Percentiles rank a stretch among this genome's conserved stretches.
Evolutionary conservation across 2,797 vertebrate species (phyloP).

Genomic region (Sebastes dallii): DNA sequence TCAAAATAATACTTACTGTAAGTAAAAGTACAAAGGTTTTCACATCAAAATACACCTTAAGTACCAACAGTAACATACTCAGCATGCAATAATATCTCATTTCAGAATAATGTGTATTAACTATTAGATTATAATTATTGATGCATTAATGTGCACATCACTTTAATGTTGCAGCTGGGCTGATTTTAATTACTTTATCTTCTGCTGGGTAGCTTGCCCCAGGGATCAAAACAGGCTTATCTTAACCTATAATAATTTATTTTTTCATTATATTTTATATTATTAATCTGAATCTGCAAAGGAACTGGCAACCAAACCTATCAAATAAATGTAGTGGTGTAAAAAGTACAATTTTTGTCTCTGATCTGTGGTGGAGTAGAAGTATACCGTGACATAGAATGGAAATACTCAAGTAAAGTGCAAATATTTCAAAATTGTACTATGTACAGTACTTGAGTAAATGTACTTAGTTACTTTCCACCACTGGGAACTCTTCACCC

Average conservation of each 20-base stretch:
- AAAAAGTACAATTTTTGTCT: not conserved
- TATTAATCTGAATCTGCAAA: not conserved
- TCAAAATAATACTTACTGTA: not conserved
- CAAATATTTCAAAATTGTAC: not conserved
- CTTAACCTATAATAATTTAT: not conserved
- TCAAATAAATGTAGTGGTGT: not conserved
- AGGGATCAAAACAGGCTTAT: not conserved
- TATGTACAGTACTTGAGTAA: not conserved
- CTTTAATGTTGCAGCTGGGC: not conserved
- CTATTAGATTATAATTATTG: not conserved
- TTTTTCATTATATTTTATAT: not conserved
- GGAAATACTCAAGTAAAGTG: not conserved
- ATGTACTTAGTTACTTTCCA: not conserved
- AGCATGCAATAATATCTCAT: not conserved
- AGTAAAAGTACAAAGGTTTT: not conserved
- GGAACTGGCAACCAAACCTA: not conserved
- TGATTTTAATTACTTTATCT: no score
- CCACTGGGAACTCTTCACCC: not conserved
- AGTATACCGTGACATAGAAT: not conserved
- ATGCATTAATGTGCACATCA: not conserved
- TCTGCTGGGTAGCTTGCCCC: not conserved
- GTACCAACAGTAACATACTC: not conserved
- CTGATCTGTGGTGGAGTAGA: not conserved
- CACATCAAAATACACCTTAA: not conserved
- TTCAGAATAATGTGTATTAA: not conserved